Base-by-base conservation (phyloP, 1,140 invertebrate species). In the Cydia amplana region DNA sequence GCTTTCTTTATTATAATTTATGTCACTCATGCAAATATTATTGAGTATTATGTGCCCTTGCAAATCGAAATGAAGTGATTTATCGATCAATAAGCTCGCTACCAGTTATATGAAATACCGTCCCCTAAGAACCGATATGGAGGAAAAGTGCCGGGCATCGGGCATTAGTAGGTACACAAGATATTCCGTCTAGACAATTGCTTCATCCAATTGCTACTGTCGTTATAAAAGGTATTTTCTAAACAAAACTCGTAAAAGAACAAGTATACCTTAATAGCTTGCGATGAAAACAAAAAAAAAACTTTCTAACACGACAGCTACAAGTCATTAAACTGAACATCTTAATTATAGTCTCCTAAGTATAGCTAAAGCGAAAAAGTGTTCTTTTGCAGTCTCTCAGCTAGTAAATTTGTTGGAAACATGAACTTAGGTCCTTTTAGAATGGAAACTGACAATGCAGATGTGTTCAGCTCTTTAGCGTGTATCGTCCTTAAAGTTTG, bases 311-410 rank as follows among this genome's bases (percentile, higher is more conserved):
- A 67, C 16, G 32, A n/a, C 25, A 16, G 25, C 28, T 65, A 36
- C 18, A 67, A 36, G 64, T 67, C 64, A 67, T 67, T 67, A 67
- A 7, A n/a, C 28, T 67, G 64, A 67, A 67, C 64, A 67, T 67
- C 32, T 7, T 67, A 36, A 67, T 67, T 67, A 67, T 32, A 67
- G 28, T 67, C 28, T 67, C 64, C 25, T 32, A 36, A 36, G 64
- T 67, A 36, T 14, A 67, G 28, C 25, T 36, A 23, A 67, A 67
- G 28, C 64, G 64, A 65, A 65, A 65, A 65, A 25, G 25, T 65
- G 64, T 3, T 25, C 64, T 55, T 55, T 55, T 55, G 51, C 20
- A 18, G 16, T 55, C n/a, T 55, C 49, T 49, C 16, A 4, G 25
- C 20, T 32, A 36, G 23, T 32, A 36, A 67, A 67, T 16, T 67